phyloP scores from a whole-genome alignment of 2,113 vertebrate genomes.

The Rostratula benghalensis region DNA sequence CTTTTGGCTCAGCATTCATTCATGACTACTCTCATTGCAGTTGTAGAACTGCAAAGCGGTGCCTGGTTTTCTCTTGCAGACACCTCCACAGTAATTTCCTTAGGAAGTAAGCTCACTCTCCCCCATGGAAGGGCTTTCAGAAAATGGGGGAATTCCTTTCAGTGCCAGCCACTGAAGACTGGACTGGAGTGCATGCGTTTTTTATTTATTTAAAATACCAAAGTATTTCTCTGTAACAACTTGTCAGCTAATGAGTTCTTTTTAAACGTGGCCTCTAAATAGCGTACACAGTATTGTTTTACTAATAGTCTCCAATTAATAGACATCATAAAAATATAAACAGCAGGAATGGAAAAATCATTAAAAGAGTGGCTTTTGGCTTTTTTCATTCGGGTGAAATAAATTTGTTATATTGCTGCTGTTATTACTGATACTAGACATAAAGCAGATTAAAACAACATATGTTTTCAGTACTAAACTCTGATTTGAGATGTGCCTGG shows the following conservation, averaged over 20 bases:
- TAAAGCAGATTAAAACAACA: conserved; percentile 62
- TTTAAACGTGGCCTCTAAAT: not conserved
- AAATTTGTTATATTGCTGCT: conserved; percentile 41
- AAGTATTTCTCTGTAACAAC: conserved; percentile 17
- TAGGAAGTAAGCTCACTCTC: conserved; percentile 78
- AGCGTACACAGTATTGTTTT: not conserved
- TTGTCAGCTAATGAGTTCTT: conserved; percentile 18
- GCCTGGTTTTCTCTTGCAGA: conserved; percentile 74
- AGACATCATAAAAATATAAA: not conserved
- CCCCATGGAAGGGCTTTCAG: conserved; percentile 60
- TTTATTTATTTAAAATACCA: conserved; percentile 25
- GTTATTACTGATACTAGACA: conserved; percentile 52
- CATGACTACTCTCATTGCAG: conserved; percentile 46
- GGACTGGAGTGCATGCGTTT: not conserved
- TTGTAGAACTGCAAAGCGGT: conserved; percentile 57
- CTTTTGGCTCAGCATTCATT: conserved; percentile 63
- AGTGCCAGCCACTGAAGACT: conserved; percentile 22
- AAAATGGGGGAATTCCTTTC: conserved; percentile 36
- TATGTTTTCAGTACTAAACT: conserved; percentile 38
- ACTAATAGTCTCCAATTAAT: conserved; percentile 46
- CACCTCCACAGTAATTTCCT: conserved; percentile 74
- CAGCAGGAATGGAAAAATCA: conserved; percentile 28
- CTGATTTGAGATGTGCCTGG: not conserved
- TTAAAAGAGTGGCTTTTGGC: conserved; percentile 4
- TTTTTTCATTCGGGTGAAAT: conserved; percentile 22